phyloP scores from a whole-genome alignment of 1,140 invertebrate genomes.

The Holotrichia oblita region DNA sequence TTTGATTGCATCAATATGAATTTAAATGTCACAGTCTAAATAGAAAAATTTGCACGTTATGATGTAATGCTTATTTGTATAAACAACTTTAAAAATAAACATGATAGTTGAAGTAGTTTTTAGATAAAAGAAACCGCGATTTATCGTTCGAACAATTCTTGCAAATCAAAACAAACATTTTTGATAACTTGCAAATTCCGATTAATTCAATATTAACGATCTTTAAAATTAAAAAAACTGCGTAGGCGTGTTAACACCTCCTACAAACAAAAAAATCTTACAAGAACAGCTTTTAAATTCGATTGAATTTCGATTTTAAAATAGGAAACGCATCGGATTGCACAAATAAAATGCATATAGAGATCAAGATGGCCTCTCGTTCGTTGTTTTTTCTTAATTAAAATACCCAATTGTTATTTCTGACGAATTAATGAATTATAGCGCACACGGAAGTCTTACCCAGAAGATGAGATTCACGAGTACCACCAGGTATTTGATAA shows the following conservation, averaged over 20 bases:
- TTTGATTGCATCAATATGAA: no score
- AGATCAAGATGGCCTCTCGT: neutral
- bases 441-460: slow-evolving; percentile 64
- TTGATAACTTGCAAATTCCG: no score
- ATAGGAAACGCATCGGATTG: neutral
- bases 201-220: no score
- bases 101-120: neutral
- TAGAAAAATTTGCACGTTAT: slow-evolving; percentile 26
- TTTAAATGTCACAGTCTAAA: no score
- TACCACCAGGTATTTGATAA: slow-evolving; percentile 75
- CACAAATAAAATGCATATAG: neutral
- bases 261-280: neutral
- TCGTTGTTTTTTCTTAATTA: neutral
- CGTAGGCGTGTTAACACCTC: no score
- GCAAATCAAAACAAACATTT: no score
- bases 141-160: no score
- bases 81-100: neutral
- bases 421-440: neutral
- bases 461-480: slow-evolving; percentile 77
- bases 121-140: no score
- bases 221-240: no score
- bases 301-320: neutral
- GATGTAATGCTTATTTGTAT: slow-evolving; percentile 41
- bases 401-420: neutral
- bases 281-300: no score